Evolutionary conservation across 2,888 invertebrate genomes (phyloP).

Genomic region (Dendrolimus pini): DNA sequence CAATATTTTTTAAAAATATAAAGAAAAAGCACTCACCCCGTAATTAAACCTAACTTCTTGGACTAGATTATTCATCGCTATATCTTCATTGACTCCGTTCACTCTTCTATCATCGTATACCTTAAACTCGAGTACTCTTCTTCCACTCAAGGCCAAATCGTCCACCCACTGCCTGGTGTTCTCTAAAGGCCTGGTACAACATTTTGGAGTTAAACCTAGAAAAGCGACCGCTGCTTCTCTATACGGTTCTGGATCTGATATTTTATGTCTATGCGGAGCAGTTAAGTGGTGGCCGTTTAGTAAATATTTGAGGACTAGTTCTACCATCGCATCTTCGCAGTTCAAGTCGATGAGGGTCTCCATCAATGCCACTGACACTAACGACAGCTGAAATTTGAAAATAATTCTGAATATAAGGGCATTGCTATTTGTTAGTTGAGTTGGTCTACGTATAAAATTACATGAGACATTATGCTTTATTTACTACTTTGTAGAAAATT

Average conservation of each 20-base stretch:
- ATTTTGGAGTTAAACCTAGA: conserved; percentile 76
- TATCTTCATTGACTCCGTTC: conserved; percentile 56
- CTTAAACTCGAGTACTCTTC: conserved; percentile 47
- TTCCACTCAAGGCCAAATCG: conserved; percentile 49
- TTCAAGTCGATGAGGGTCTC: conserved; percentile 93
- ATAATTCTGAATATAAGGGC: not conserved
- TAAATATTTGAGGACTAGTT: conserved; percentile 90
- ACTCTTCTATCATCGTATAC: conserved; percentile 39
- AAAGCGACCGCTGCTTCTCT: conserved; percentile 59
- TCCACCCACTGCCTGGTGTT: conserved; percentile 57
- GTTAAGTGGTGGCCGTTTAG: conserved; percentile 54
- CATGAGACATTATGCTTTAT: too few relatives aligned
- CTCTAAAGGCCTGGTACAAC: conserved; percentile 64
- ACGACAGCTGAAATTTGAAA: conserved; percentile 77
- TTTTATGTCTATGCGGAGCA: conserved; percentile 39
- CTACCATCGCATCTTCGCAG: conserved; percentile 97
- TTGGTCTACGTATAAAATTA: too few relatives aligned
- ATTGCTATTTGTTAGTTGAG: too few relatives aligned
- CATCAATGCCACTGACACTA: conserved; percentile 93
- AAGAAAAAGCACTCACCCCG: conserved; percentile 40
- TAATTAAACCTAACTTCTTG: conserved; percentile 62
- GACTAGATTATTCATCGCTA: conserved; percentile 59
- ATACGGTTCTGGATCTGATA: conserved; percentile 51
- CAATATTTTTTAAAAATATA: too few relatives aligned
- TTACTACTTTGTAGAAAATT: too few relatives aligned